phyloP scores from a whole-genome alignment of 2,113 vertebrate genomes.

The Oryzias curvinotus region DNA sequence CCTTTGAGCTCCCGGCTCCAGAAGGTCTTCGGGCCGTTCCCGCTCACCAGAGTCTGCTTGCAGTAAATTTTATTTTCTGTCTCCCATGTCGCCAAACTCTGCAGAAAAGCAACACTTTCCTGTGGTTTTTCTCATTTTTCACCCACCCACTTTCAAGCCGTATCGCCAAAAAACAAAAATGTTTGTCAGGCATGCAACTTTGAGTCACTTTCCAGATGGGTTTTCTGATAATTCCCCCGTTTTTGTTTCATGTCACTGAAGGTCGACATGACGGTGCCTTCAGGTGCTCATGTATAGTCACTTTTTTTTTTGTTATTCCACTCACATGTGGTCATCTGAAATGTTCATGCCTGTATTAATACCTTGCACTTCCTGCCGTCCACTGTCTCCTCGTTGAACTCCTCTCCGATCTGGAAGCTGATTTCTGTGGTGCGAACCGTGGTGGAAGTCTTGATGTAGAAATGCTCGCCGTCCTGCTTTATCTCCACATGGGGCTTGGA shows the following conservation, averaged over 20 bases:
- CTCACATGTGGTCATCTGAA: neutral
- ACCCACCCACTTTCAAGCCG: slow-evolving; percentile 8
- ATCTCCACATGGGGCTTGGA: slow-evolving; percentile 97
- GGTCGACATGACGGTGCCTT: no score
- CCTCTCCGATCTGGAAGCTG: slow-evolving; percentile 90
- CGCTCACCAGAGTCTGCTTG: slow-evolving; percentile 90
- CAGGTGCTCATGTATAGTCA: no score
- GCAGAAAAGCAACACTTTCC: slow-evolving; percentile 30
- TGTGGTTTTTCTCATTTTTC: slow-evolving; percentile 4
- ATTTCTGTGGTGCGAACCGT: slow-evolving; percentile 96
- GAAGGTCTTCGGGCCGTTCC: slow-evolving; percentile 90
- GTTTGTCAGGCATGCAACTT: neutral
- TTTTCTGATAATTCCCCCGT: no score
- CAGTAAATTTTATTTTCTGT: slow-evolving; percentile 95
- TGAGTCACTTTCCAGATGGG: neutral
- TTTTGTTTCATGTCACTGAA: no score
- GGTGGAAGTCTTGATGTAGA: slow-evolving; percentile 98
- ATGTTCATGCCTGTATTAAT: slow-evolving; percentile 1
- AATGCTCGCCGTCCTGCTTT: slow-evolving; percentile 89
- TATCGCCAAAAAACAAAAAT: neutral
- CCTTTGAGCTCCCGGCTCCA: slow-evolving; percentile 94
- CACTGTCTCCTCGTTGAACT: slow-evolving; percentile 95
- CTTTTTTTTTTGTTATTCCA: no score
- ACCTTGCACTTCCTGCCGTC: slow-evolving; percentile 97
- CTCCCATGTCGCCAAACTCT: slow-evolving; percentile 97